phyloP scores from a whole-genome alignment of 2,113 vertebrate genomes.

The Ailurus styani region DNA sequence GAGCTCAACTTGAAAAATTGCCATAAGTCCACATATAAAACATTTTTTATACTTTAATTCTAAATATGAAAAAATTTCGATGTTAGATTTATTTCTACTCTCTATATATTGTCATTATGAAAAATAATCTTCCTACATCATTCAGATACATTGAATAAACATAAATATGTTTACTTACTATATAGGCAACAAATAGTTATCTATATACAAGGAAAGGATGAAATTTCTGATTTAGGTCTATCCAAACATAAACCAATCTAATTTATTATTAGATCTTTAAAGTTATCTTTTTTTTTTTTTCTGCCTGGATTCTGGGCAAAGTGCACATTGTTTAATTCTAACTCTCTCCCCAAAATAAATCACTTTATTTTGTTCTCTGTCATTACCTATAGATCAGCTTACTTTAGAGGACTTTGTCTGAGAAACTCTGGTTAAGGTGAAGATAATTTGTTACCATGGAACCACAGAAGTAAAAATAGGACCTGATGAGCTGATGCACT shows the following conservation, averaged over 20 bases:
- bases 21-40: not conserved
- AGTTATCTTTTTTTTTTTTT: slow-evolving; percentile 27
- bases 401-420: not conserved
- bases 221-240: not conserved
- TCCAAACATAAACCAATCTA: not conserved
- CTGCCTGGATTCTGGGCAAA: not conserved
- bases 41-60: not conserved
- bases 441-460: slow-evolving; percentile 61
- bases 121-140: not conserved
- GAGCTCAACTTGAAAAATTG: not conserved
- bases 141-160: not conserved
- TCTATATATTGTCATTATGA: not conserved
- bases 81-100: not conserved
- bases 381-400: slow-evolving; percentile 1
- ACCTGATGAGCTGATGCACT: not conserved
- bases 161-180: not conserved
- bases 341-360: not conserved
- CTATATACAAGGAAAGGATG: not conserved
- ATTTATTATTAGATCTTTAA: not conserved
- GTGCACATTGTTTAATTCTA: not conserved
- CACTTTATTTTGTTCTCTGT: not conserved
- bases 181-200: not conserved
- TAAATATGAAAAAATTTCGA: not conserved
- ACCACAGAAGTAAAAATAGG: slow-evolving; percentile 41
- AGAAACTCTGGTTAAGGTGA: not conserved